Evolutionary conservation across 2,888 invertebrate species (phyloP), one percentile per base, ranked within the genome.

Genomic region (Teleogryllus oceanicus): DNA sequence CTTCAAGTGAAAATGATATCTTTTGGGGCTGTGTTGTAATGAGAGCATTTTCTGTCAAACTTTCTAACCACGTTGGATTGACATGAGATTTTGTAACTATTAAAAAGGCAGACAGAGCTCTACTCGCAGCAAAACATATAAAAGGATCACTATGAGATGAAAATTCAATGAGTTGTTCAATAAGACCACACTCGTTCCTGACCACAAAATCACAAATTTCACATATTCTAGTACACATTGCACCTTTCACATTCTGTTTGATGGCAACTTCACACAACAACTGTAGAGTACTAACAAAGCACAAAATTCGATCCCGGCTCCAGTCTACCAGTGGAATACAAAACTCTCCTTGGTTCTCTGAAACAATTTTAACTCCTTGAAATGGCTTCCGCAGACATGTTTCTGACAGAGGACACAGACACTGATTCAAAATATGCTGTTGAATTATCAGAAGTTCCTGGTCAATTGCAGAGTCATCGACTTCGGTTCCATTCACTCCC

Each of bases 261-360:
- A 95, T 89, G 85, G 95, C 95, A 78, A 95, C 91, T 86, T 95
- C 95, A 85, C 95, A 95, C 83, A 96, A 89, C 18, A 96, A 88
- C 85, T 96, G 95, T 84, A 96, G 90, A 83, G 94, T 94, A 81
- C 95, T 95, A 82, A 96, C 89, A 85, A 95, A 95, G 84, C 94
- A 92, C 75, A 96, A 86, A 10, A 94, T 89, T 84, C 91, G 90
- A 83, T 91, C 90, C n/a, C 90, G 89, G 74, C 91, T 90, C 91
- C 92, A 93, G 80, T 85, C 92, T 89, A 80, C 89, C 88, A 80
- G 85, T 83, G 85, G 89, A 88, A 80, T 87, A 86, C 80, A 51
- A 51, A 80, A 78, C 20, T 82, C 80, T 74, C 79, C 80, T 50
- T 81, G 82, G 74, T 74, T 78, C 24, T 81, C 82, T n/a, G 82